These are phyloP conservation scores for Camponotus fellah DNA, from an alignment of 2,888 invertebrate species.

Conservation along the genomic window DNA sequence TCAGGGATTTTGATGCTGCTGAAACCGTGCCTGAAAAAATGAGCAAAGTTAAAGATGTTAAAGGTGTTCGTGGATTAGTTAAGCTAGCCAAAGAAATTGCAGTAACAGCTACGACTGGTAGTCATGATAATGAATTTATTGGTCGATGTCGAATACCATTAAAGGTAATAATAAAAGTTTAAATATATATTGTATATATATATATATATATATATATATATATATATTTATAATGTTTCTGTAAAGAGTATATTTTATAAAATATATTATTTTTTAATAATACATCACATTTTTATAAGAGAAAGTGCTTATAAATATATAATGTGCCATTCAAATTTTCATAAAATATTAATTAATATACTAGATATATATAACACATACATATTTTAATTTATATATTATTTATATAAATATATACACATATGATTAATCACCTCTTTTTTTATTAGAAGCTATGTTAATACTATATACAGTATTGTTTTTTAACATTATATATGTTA, in stretches of 20 bases:
- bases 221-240: not conserved
- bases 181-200: not conserved
- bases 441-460: not conserved
- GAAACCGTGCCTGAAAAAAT: conserved; percentile 96
- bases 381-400: not conserved
- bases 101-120: conserved; percentile 97
- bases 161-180: conserved; percentile 88
- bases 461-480: not conserved
- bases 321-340: too few relatives aligned
- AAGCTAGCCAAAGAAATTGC: conserved; percentile 96
- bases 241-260: not conserved
- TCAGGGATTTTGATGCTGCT: conserved; percentile 95
- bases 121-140: conserved; percentile 97
- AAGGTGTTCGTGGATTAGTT: conserved; percentile 93
- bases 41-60: conserved; percentile 94
- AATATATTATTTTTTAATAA: not conserved
- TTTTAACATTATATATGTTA: not conserved
- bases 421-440: not conserved
- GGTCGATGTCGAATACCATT: conserved; percentile 95
- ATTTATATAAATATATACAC: not conserved
- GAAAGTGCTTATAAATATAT: conserved; percentile 5
- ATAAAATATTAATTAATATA: too few relatives aligned
- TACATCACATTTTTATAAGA: not conserved
- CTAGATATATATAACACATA: too few relatives aligned
- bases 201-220: not conserved